Base-by-base conservation (phyloP, 2,113 vertebrate genomes). In the Platysternon megacephalum region DNA sequence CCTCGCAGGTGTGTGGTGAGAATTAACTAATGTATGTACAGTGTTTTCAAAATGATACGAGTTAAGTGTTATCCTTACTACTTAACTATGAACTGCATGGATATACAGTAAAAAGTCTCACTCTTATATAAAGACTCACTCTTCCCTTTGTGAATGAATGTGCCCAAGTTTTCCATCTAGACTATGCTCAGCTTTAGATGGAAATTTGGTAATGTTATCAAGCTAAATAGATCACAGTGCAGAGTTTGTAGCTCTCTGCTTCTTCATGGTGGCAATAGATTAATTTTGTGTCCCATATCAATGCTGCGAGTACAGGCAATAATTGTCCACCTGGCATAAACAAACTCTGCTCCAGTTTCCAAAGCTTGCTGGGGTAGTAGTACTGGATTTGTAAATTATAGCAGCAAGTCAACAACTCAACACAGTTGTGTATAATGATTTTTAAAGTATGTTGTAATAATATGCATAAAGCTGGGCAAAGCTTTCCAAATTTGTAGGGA, bases 341-440 rank as follows among this genome's bases (percentile, higher is more conserved):
- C 22, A 79, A 93, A 82, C 19, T 7, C 46, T 90, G 49, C 39
- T 81, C 52, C 8, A 35, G 17, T 86, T 76, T 49, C 79, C 81
- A 86, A 91, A 92, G 48, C 42, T 90, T 58, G n/a, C 86, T 90
- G 58, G 72, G 89, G 51, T 56, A 93, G 24, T 7, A 86, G 76
- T 1, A 85, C 10, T 81, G 52, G 80, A 32, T 49, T 89, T 5
- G 74, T 85, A 93, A 88, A 97, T 86, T 49, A 52, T n/a, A 55
- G 46, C 56, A 79, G n/a, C 39, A 94, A 89, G 56, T 92, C 87
- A 93, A 85, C 29, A 79, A 56, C 7, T 82, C 68, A 94, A 89
- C 65, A 44, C 58, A 35, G 92, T 2, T 4, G 21, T 9, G 46
- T 93, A n/a, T 28, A 65, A 3, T n/a, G 39, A 65, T 95, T 94